A percentile compares a stretch with the other conserved stretches of the same genome.
phyloP scores from a whole-genome alignment of 2,113 vertebrate genomes.

The Theropithecus gelada region DNA sequence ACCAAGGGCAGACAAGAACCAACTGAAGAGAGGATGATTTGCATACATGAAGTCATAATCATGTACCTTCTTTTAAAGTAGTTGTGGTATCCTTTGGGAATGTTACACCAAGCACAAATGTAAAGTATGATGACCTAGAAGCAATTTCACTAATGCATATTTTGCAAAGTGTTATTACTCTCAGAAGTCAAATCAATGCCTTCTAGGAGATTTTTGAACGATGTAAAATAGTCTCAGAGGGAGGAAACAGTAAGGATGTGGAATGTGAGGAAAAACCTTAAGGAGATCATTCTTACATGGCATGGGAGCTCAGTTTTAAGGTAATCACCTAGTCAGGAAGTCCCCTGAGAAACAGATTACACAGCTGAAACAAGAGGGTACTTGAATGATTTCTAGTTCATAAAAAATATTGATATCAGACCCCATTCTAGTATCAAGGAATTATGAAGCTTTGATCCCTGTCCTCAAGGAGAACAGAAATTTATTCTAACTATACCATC shows the following conservation, averaged over 20 bases:
- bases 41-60: conserved; percentile 38
- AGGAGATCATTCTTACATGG: conserved; percentile 3
- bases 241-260: conserved; percentile 53
- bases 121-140: conserved; percentile 54
- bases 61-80: conserved; percentile 48
- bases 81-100: conserved; percentile 50
- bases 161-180: conserved; percentile 58
- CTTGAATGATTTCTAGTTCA: conserved; percentile 22
- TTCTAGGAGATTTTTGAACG: conserved; percentile 56
- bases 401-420: conserved; percentile 26
- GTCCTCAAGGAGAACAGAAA: background rate
- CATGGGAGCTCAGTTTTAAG: conserved; percentile 40
- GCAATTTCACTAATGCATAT: conserved; percentile 59
- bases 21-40: conserved; percentile 30
- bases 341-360: conserved; percentile 31
- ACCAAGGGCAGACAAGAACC: background rate
- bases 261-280: conserved; percentile 49
- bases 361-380: background rate
- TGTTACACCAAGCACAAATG: conserved; percentile 38
- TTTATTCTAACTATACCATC: conserved; percentile 26
- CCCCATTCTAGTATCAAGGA: conserved; percentile 33
- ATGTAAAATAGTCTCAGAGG: conserved; percentile 53
- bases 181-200: conserved; percentile 69
- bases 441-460: conserved; percentile 5
- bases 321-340: conserved; percentile 26